phyloP scores from a whole-genome alignment of 2,113 vertebrate species.

The Stercorarius parasiticus region DNA sequence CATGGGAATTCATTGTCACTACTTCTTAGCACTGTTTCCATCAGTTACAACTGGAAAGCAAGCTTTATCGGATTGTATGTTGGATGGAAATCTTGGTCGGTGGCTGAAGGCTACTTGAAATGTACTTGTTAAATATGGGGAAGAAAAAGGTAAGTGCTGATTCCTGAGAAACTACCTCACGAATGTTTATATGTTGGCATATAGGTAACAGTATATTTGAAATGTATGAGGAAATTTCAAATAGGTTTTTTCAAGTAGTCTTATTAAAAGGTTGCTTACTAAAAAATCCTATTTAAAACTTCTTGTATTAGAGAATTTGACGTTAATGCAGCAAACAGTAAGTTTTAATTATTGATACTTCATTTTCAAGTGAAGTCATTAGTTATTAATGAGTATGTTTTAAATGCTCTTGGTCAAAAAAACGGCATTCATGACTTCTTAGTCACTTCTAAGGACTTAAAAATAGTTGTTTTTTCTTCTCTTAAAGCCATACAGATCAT shows the following conservation, averaged over 20 bases:
- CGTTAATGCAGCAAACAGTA: neutral
- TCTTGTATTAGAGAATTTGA: neutral
- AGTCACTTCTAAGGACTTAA: neutral
- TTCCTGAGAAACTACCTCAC: neutral
- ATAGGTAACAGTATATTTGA: neutral
- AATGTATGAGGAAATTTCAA: neutral
- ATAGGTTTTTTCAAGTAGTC: neutral
- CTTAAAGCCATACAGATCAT: neutral
- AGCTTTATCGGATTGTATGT: slow-evolving; percentile 16
- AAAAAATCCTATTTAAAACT: neutral
- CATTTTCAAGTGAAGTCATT: neutral
- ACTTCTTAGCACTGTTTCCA: neutral
- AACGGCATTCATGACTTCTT: neutral
- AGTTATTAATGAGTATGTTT: neutral
- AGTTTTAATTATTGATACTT: neutral
- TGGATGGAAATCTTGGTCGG: slow-evolving; percentile 51
- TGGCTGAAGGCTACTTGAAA: slow-evolving; percentile 40
- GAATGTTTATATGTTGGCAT: neutral
- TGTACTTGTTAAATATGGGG: neutral
- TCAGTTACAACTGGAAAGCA: neutral
- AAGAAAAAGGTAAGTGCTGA: slow-evolving; percentile 70
- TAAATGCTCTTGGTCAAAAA: neutral
- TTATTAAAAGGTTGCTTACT: neutral
- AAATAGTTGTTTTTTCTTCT: neutral
- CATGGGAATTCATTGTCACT: slow-evolving; percentile 32